Evolutionary conservation across 30 jellyfish, hydroid and myxozoan genomes (phyloP).

Genomic region (Euphysa ruthae): DNA sequence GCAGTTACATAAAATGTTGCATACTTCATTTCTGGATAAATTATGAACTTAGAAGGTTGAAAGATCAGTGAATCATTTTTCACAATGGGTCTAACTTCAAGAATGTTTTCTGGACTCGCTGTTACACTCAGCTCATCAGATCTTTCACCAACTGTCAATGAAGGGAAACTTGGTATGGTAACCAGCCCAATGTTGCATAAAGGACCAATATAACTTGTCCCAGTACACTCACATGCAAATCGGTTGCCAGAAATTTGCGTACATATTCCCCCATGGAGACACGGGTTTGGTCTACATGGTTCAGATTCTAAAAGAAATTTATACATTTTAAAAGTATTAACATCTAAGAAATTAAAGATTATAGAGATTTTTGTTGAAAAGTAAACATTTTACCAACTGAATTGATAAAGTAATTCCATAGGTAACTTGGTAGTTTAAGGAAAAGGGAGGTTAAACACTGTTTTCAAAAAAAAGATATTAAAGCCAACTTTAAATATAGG

Average conservation of each 20-base stretch:
- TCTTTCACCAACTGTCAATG: neutral
- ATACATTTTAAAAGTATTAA: too few relatives aligned
- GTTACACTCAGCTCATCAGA: neutral
- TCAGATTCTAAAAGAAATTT: neutral
- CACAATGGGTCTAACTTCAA: neutral
- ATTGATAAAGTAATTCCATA: too few relatives aligned
- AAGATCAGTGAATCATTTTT: neutral
- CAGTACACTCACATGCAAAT: slow-evolving; percentile 9
- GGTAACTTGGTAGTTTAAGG: too few relatives aligned
- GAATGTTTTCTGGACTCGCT: slow-evolving; percentile 7
- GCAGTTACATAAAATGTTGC: slow-evolving; percentile 16
- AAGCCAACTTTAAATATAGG: too few relatives aligned
- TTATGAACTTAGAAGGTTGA: neutral
- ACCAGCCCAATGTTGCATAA: slow-evolving; percentile 1
- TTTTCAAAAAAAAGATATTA: too few relatives aligned
- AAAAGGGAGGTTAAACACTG: too few relatives aligned
- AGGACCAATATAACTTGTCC: neutral
- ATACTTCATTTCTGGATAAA: neutral
- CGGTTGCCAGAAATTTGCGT: neutral
- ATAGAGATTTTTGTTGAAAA: too few relatives aligned
- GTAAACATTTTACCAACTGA: too few relatives aligned
- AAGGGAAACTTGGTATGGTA: neutral
- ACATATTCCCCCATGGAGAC: slow-evolving; percentile 27
- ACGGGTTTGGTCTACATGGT: slow-evolving; percentile 11
- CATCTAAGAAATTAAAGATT: too few relatives aligned